Evolutionary conservation across 2,888 invertebrate genomes (phyloP), one percentile per base, ranked within the genome.

Genomic region (Philhelius pedissequus): DNA sequence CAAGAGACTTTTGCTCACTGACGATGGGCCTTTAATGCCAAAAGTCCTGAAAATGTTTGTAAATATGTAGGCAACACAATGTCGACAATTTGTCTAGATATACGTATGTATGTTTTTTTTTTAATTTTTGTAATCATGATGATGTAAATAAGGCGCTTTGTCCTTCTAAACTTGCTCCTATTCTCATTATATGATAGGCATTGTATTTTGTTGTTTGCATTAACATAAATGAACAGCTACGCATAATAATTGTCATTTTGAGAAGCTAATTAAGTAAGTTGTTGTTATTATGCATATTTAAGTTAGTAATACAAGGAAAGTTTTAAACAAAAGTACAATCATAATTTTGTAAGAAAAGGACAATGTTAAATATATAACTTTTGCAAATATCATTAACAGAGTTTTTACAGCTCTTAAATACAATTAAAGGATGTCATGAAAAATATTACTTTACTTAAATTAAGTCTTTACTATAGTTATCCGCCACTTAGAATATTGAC

Each of bases 81-180:
- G 58, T 40, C 58, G 40, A 60, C 58, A 60, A 60, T 40, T 60
- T 60, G 58, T 60, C 58, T 60, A 62, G 77, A 73, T 11, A 7
- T 58, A 35, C 25, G n/a, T n/a, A n/a, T n/a, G n/a, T n/a, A n/a
- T n/a, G n/a, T n/a, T 13, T 60, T 25, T 35, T 25, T 13, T 13
- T 18, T 56, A 22, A 18, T 22, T 40, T 38, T 30, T 6, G 27
- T 45, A 48, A 54, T 69, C 74, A 83, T 69, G 73, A 58, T 83
- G 69, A 70, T 83, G 78, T 64, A 70, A 78, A 78, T 73, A 48
- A 69, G 74, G 78, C 25, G n/a, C 50, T 64, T 74, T 69, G 73
- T 69, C 69, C 73, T 50, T 74, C 40, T 73, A 40, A 69, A 13
- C 45, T 52, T 56, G 22, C 7, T 13, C 45, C 43, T 73, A 56